A percentile compares a stretch with the other conserved stretches of the same genome.
Conservation (phyloP, 2,113 vertebrate genomes). For the Garra rufa region DNA sequence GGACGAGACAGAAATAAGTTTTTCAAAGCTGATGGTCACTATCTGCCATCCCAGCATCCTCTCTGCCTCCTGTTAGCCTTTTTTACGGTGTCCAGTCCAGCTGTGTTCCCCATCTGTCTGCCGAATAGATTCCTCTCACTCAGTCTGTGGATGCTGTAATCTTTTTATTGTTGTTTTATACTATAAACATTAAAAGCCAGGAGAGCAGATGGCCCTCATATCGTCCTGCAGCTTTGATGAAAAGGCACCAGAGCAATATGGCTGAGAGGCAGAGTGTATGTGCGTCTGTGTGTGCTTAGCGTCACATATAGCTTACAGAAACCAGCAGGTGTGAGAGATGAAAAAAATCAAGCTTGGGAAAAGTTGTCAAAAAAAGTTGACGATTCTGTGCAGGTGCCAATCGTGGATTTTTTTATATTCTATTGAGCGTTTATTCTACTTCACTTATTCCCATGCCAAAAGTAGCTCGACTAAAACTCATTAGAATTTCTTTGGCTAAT, state of each 20-base stretch:
- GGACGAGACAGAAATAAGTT: background rate
- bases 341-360: constrained; percentile 41
- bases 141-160: constrained; percentile 71
- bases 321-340: constrained; percentile 67
- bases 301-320: constrained; percentile 54
- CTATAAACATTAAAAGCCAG: constrained; percentile 83
- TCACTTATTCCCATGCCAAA: constrained; percentile 55
- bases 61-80: constrained; percentile 75
- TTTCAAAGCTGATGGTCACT: constrained; percentile 37
- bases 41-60: constrained; percentile 57
- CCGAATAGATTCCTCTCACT: constrained; percentile 78
- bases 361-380: constrained; percentile 63
- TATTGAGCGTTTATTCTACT: constrained; percentile 35
- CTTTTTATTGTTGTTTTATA: constrained; percentile 83
- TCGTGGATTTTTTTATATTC: constrained; percentile 35
- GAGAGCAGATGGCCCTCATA: constrained; percentile 78
- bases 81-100: constrained; percentile 77
- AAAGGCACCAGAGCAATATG: constrained; percentile 48
- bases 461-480: constrained; percentile 71
- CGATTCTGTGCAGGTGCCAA: constrained; percentile 55
- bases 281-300: constrained; percentile 57
- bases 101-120: constrained; percentile 92
- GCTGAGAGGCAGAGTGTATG: constrained; percentile 26
- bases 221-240: constrained; percentile 68
- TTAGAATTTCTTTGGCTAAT: constrained; percentile 76